Percentiles rank a stretch among this genome's conserved stretches.
These are phyloP conservation scores for Sebastes taczanowskii DNA, from an alignment of 2,797 vertebrate genomes.

Conservation along the genomic window DNA sequence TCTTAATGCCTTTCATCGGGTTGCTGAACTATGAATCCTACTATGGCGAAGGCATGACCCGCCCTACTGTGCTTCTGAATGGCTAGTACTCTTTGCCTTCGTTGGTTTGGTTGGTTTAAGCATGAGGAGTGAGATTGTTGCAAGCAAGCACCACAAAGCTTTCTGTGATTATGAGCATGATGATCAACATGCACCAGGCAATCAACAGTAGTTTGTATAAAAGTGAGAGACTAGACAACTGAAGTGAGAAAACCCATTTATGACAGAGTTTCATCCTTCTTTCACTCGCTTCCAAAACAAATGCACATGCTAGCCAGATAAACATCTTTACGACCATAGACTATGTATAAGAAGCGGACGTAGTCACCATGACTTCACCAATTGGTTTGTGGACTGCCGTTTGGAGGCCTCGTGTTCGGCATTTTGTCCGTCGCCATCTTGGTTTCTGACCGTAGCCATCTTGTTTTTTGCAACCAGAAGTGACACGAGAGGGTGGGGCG, in stretches of 20 bases:
- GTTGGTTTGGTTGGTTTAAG: background rate
- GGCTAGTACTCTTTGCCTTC: background rate
- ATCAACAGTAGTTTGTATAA: background rate
- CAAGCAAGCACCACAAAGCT: background rate
- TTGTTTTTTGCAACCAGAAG: too few species aligned
- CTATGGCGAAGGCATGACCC: background rate
- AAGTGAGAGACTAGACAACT: background rate
- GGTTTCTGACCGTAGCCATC: too few species aligned
- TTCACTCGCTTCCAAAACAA: background rate
- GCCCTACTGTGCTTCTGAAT: background rate
- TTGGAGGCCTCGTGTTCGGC: background rate
- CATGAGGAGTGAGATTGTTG: background rate
- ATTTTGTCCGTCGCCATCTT: background rate
- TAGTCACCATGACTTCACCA: background rate
- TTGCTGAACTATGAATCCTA: background rate
- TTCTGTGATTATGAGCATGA: background rate
- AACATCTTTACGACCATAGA: background rate
- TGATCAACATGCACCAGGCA: background rate
- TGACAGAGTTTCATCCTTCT: background rate
- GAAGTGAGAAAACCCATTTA: background rate
- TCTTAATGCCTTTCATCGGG: background rate
- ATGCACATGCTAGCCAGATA: background rate
- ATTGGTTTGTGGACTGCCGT: background rate
- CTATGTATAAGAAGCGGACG: background rate
- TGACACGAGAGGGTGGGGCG: too few species aligned